These are phyloP conservation scores for Pelodytes ibericus DNA, from an alignment of 2,797 vertebrate genomes.

Conservation along the genomic window DNA sequence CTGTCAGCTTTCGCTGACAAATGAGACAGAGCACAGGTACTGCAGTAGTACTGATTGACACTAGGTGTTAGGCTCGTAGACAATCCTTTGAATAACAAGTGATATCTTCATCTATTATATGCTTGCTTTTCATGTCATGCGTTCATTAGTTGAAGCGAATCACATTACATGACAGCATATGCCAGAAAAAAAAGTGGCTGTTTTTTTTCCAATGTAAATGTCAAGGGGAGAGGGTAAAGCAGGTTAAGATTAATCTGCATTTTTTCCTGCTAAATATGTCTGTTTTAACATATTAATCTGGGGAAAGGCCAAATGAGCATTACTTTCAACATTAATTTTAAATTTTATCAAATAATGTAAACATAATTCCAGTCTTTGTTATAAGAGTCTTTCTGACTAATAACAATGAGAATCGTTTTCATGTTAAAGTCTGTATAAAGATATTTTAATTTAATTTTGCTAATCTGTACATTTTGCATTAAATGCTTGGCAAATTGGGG, in stretches of 20 bases:
- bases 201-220: not conserved
- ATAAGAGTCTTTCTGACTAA: no score
- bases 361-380: no score
- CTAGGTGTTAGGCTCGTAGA: not conserved
- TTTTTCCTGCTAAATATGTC: not conserved
- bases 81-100: not conserved
- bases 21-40: not conserved
- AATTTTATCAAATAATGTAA: no score
- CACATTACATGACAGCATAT: not conserved
- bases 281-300: no score
- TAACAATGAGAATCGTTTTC: no score
- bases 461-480: no score
- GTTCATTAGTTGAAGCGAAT: not conserved
- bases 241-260: not conserved
- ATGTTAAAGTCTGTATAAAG: no score
- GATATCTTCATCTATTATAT: not conserved
- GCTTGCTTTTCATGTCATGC: not conserved
- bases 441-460: no score
- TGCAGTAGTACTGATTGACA: not conserved
- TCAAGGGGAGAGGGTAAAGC: not conserved
- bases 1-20: not conserved
- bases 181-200: no score
- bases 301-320: no score
- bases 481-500: no score
- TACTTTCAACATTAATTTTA: no score